phyloP scores from a whole-genome alignment of 2,113 vertebrate species.

The Trematocara nigrifrons region DNA sequence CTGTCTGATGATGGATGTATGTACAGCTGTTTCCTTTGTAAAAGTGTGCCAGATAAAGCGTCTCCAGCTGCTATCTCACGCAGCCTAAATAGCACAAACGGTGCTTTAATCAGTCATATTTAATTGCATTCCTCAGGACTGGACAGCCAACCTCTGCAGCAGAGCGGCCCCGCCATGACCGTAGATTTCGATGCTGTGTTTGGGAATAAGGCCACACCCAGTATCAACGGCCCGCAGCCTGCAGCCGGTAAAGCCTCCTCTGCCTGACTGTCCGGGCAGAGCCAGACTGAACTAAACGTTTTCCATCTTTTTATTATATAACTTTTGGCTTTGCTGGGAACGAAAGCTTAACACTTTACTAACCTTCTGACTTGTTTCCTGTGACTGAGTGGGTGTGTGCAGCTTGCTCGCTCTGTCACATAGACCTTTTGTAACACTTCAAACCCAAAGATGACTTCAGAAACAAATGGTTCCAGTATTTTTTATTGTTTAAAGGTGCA shows the following conservation, averaged over 20 bases:
- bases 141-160: slow-evolving; percentile 73
- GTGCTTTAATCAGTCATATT: slow-evolving; percentile 7
- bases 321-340: slow-evolving; percentile 28
- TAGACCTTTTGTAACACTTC: background rate
- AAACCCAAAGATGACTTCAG: background rate
- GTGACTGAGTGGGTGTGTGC: background rate
- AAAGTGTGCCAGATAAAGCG: background rate
- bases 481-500: background rate
- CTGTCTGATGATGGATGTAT: background rate
- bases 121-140: slow-evolving; percentile 66
- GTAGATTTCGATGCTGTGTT: slow-evolving; percentile 93
- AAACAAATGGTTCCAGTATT: background rate
- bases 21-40: background rate
- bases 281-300: slow-evolving; percentile 17
- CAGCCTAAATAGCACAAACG: background rate
- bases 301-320: background rate
- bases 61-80: background rate
- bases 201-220: slow-evolving; percentile 74
- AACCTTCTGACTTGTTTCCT: slow-evolving; percentile 16
- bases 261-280: slow-evolving; percentile 26
- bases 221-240: slow-evolving; percentile 68
- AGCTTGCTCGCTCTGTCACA: background rate
- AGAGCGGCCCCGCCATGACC: slow-evolving; percentile 72
- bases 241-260: slow-evolving; percentile 74
- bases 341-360: slow-evolving; percentile 3